phyloP scores from a whole-genome alignment of 2,113 vertebrate genomes.

The Odontesthes bonariensis region DNA sequence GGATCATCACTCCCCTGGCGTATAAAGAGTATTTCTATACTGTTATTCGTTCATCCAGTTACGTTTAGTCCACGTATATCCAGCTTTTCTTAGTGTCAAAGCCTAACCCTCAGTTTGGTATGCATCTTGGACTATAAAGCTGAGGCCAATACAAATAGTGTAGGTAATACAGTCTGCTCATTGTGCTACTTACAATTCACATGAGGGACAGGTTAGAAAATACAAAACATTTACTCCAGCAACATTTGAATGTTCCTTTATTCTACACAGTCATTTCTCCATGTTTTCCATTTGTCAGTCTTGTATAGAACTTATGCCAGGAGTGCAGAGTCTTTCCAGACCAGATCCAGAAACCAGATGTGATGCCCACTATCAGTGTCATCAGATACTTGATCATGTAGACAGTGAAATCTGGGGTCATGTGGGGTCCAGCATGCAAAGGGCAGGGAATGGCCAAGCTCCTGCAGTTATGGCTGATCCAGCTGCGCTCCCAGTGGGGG shows the following conservation, averaged over 20 bases:
- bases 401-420: conserved; percentile 97
- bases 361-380: conserved; percentile 99
- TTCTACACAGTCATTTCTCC: conserved; percentile 93
- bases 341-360: conserved; percentile 99
- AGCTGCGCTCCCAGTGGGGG: conserved; percentile 94
- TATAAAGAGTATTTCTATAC: conserved; percentile 67
- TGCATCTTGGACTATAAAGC: conserved; percentile 44
- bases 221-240: conserved; percentile 17
- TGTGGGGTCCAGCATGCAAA: conserved; percentile 86
- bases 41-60: conserved; percentile 68
- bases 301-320: conserved; percentile 96
- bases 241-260: conserved; percentile 7
- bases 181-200: conserved; percentile 46
- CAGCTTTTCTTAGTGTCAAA: conserved; percentile 59
- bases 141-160: conserved; percentile 32
- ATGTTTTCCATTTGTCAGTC: conserved; percentile 91
- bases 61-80: conserved; percentile 64
- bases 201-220: conserved; percentile 40
- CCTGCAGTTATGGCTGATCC: conserved; percentile 95
- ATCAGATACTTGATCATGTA: conserved; percentile 99
- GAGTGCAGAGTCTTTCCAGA: conserved; percentile 98
- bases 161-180: conserved; percentile 8
- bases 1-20: conserved; percentile 77
- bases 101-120: conserved; percentile 47
- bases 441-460: conserved; percentile 95